Base-by-base conservation (phyloP, 2,797 vertebrate species). In the Pseudochromis fuscus region DNA sequence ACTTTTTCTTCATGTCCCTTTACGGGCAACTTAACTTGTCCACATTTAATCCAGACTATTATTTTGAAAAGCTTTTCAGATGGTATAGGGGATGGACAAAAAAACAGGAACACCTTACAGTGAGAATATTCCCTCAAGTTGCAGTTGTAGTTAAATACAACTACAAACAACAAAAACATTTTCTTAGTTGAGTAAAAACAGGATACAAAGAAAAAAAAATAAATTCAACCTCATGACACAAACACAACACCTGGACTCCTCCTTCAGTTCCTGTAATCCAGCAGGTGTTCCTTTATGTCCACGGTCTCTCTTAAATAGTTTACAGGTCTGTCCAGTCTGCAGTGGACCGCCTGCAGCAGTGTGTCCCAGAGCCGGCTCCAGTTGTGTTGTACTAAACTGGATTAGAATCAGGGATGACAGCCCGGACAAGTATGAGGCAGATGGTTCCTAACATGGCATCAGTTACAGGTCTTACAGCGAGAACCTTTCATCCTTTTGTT, bases 401-500 rank as follows among this genome's bases (percentile, higher is more conserved):
- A 95, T 95, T 95, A 95, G 90, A 96, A 96, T 96, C 94, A 93
- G 93, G 94, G 92, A 95, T 94, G 95, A 96, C 95, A 96, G 94
- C 92, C 93, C 84, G 92, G 94, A 96, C 94, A 94, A 94, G 94
- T 95, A 90, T 90, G 92, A 96, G 92, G 94, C 96, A 96, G 95
- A 96, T 96, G 96, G 95, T 94, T 95, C 93, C 94, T 95, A 95
- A 96, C 94, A 94, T 93, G 94, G 94, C 95, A 95, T 96, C 95
- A 93, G 94, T 97, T 96, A 95, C 94, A 96, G 94, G 91, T 95
- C 92, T 94, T 89, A 94, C 92, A 94, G 93, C 88, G 91, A 93
- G 94, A 85, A 93, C 83, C 92, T 94, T 96, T 96, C 93, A 95
- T 96, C 94, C 92, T 93, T 86, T 96, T 96, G 94, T 96, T 95